Evolutionary conservation across 1,140 invertebrate genomes (phyloP).

Genomic region (Pseudomyrmex sp.): DNA sequence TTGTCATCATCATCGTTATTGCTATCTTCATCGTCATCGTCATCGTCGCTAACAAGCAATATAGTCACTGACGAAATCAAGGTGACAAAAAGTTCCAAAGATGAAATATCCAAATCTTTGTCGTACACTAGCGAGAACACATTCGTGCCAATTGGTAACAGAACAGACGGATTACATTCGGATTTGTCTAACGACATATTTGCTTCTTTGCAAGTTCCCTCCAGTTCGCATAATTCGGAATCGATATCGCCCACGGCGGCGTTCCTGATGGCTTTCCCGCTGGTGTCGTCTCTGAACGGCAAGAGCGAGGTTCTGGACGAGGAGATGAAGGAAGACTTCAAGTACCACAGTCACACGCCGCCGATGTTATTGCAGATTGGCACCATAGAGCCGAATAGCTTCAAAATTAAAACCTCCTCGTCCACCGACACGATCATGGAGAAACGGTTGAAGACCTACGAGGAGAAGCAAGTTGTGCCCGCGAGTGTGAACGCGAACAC

Average conservation of each 20-base stretch:
- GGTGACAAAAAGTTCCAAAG: slow-evolving; percentile 71
- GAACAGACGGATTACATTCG: slow-evolving; percentile 87
- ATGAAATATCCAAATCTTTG: slow-evolving; percentile 82
- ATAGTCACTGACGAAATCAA: slow-evolving; percentile 66
- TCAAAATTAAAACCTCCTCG: slow-evolving; percentile 79
- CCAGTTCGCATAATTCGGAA: slow-evolving; percentile 87
- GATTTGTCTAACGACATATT: slow-evolving; percentile 91
- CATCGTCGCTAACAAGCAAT: slow-evolving; percentile 39
- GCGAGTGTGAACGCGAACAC: slow-evolving; percentile 21
- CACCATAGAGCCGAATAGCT: slow-evolving; percentile 86
- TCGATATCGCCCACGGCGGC: slow-evolving; percentile 92
- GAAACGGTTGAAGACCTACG: slow-evolving; percentile 65
- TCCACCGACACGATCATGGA: slow-evolving; percentile 56
- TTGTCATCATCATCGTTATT: slow-evolving; percentile 28
- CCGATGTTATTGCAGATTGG: slow-evolving; percentile 88
- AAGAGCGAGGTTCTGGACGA: slow-evolving; percentile 87
- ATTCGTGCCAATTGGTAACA: slow-evolving; percentile 85
- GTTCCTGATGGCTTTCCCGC: slow-evolving; percentile 90
- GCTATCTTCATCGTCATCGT: slow-evolving; percentile 22
- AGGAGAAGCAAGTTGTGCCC: slow-evolving; percentile 50
- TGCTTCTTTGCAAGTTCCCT: slow-evolving; percentile 88
- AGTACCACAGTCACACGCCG: slow-evolving; percentile 86
- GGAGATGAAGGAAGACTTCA: slow-evolving; percentile 85
- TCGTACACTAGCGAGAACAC: slow-evolving; percentile 83
- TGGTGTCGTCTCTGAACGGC: slow-evolving; percentile 87